Evolutionary conservation across 2,888 invertebrate species (phyloP).

Genomic region (Rotaria socialis): DNA sequence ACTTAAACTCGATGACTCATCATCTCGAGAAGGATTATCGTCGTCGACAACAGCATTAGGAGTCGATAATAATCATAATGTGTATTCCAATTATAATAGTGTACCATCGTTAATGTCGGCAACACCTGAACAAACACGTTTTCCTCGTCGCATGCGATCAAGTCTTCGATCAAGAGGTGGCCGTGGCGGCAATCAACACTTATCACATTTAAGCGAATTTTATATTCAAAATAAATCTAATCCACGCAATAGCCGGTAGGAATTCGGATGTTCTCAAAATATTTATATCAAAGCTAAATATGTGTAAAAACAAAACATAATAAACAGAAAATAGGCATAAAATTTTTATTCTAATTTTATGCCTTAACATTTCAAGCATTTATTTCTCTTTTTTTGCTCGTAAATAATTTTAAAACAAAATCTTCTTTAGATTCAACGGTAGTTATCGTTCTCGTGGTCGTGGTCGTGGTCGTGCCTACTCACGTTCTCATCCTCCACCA

Average conservation of each 20-base stretch:
- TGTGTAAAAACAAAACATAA: too few species aligned
- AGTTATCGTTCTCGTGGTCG: neutral
- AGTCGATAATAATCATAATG: neutral
- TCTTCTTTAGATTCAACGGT: neutral
- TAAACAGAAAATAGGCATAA: too few species aligned
- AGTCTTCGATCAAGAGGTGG: neutral
- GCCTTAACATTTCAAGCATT: too few species aligned
- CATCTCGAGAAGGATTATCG: neutral
- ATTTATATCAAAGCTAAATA: too few species aligned
- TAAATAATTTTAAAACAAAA: too few species aligned
- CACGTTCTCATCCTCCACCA: neutral
- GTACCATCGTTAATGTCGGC: neutral
- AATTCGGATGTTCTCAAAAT: neutral
- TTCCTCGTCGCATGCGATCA: neutral
- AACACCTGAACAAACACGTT: neutral
- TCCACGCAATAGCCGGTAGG: neutral
- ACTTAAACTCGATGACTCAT: neutral
- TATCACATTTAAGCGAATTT: neutral
- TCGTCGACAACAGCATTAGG: neutral
- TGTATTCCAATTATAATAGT: neutral
- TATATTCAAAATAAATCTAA: neutral
- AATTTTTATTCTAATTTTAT: too few species aligned
- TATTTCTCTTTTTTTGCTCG: too few species aligned
- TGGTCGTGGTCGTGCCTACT: neutral
- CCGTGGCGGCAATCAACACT: neutral